Conservation (phyloP, 2,797 vertebrate genomes). For the Buphagus erythrorhynchus region DNA sequence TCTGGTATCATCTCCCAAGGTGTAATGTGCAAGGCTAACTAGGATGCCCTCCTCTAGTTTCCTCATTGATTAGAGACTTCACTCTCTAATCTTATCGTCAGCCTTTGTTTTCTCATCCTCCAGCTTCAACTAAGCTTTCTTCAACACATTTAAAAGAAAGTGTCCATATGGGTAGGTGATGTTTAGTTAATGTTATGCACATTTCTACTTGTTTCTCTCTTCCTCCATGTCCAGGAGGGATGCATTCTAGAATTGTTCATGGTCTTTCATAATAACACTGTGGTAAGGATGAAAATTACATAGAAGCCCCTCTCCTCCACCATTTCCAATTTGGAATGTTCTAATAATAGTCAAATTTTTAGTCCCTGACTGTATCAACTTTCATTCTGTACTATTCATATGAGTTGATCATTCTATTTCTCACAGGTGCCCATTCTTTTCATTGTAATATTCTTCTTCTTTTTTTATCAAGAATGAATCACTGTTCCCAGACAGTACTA, state of each 20-base stretch:
- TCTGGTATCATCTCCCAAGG: not conserved
- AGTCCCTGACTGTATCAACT: not conserved
- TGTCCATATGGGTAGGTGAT: fast-evolving
- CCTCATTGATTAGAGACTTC: not conserved
- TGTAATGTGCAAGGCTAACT: not conserved
- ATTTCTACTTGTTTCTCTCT: not conserved
- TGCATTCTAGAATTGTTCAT: not conserved
- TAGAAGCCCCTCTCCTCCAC: not conserved
- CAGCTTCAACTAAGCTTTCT: not conserved
- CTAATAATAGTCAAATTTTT: not conserved
- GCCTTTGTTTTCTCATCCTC: not conserved
- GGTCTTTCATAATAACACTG: not conserved
- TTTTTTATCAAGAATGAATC: not conserved
- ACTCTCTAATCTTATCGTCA: not conserved
- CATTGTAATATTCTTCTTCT: not conserved
- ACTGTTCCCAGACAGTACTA: not conserved
- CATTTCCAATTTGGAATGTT: not conserved
- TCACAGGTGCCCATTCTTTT: not conserved
- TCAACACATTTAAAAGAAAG: not conserved
- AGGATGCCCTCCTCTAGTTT: not conserved
- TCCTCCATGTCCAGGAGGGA: not conserved
- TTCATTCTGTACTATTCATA: not conserved
- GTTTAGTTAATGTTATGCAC: not conserved
- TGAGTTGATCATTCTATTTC: not conserved
- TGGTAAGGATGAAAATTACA: not conserved